Percentiles rank a stretch among this genome's conserved stretches.
These are phyloP conservation scores for Climacteris rufus DNA, from an alignment of 2,113 vertebrate species.

Conservation along the genomic window DNA sequence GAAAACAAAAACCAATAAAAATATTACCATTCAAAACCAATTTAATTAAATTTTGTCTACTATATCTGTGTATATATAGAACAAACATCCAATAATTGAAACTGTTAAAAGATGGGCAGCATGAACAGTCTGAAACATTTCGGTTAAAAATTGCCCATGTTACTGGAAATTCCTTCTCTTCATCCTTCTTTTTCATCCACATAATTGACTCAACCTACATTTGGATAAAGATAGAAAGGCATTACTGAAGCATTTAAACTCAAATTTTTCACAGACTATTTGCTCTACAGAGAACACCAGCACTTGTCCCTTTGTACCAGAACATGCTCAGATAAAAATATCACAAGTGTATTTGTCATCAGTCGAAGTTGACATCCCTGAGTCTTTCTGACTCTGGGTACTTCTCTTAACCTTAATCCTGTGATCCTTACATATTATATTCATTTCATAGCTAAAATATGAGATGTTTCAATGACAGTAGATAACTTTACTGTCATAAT, in stretches of 20 bases:
- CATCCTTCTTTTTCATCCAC: not conserved
- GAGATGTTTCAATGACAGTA: not conserved
- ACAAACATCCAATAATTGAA: not conserved
- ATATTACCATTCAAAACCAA: not conserved
- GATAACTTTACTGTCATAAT: not conserved
- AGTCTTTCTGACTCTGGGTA: not conserved
- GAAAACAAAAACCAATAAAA: fast-evolving
- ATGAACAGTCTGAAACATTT: not conserved
- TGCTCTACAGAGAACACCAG: not conserved
- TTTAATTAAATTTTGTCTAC: not conserved
- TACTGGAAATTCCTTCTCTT: not conserved
- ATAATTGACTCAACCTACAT: not conserved
- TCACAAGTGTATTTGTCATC: not conserved
- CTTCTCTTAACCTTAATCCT: not conserved
- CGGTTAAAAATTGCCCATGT: not conserved
- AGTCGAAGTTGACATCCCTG: not conserved
- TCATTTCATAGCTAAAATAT: not conserved
- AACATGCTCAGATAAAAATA: not conserved
- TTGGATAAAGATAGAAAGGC: conserved; percentile 10
- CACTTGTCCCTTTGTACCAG: not conserved
- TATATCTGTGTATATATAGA: fast-evolving
- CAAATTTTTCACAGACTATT: conserved; percentile 1
- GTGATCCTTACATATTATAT: not conserved
- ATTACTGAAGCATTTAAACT: conserved; percentile 2
- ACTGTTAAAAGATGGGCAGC: not conserved